Evolutionary conservation across 2,113 vertebrate species (phyloP), one percentile per base, ranked within the genome.

Genomic region (Marcusenius ussheri): DNA sequence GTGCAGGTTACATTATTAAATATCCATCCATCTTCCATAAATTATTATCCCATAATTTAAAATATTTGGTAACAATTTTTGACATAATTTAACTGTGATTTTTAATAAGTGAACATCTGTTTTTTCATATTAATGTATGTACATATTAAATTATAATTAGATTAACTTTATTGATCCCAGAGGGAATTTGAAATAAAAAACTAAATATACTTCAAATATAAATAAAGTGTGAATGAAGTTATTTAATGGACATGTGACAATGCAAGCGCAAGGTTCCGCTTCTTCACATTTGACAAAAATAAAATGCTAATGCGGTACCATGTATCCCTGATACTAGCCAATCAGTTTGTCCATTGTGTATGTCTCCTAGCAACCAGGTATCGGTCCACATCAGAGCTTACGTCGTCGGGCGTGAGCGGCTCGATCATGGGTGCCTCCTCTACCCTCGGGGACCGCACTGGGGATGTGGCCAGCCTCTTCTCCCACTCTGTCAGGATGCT

Each of bases 371-470:
- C 74, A 80, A 80, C 74, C 74, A 80, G 74, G 74, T 80, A 80
- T 80, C 13, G 3, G 70, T 47, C 27, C 11, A 35, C 27, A 80
- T 35, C 47, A 49, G 7, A n/a, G 95, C 96, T 96, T 91, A 98
- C 98, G 96, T 99, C 97, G 42, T 98, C 97, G 49, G 95, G 96
- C 77, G 97, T 96, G 91, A 99, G 97, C 0, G 98, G 98, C 93
- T 99, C 98, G 49, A 99, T 99, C 98, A 99, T 99, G 8, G 98
- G 98, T 0, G 97, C 96, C 0, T 99, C 98, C 15, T 99, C 97
- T 24, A 96, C 94, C 91, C 97, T 95, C 83, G 94, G 94, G 0
- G 96, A 96, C 27, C 97, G 95, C 47, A 99, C 95, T 0, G 98
- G 98, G 88, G 98, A 99, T 11, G 97, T 97, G 87, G 98, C 98